Base-by-base conservation (phyloP, 2,797 vertebrate species). In the Furcifer pardalis region DNA sequence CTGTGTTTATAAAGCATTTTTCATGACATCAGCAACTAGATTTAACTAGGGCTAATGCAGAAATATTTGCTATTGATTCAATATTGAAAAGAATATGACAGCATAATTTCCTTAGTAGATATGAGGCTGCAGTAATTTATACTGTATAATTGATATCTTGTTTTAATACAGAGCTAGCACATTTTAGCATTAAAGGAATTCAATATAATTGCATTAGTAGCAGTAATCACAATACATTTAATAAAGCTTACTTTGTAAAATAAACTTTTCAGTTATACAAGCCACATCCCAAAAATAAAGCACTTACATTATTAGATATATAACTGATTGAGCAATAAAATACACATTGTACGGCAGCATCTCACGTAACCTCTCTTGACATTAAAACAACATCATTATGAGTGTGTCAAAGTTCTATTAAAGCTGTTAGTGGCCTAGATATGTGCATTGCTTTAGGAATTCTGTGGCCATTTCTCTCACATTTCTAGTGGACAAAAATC, bases 1-100 rank as follows among this genome's bases (percentile, higher is more conserved):
- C 89, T 94, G 88, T 94, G 92, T 94, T 94, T 93, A 92, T 94
- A 94, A 92, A 93, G 87, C 91, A 92, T 90, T 91, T 94, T 82
- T 91, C 90, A 87, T 91, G 94, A 82, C 90, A 92, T 92, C 87
- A 94, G 82, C 86, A 94, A 90, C 69, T 93, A 88, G 80, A 92
- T 88, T 89, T 93, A 93, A 82, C 77, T 66, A 35, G 88, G 60
- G 79, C 89, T 93, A 93, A 89, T 92, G 71, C 82, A 84, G 84
- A 91, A 87, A 86, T 88, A 89, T 82, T 89, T 88, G 80, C 79
- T 93, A 92, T 82, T 81, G 77, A 90, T 93, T 86, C 40, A 84
- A 79, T 40, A 88, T 88, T 89, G 86, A 86, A 90, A 86, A 90
- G 88, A 83, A 8, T 71, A 89, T 19, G 84, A 83, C 52, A 77